These are phyloP conservation scores for Ptychadena robeensis DNA, from an alignment of 2,797 vertebrate species.

Conservation along the genomic window DNA sequence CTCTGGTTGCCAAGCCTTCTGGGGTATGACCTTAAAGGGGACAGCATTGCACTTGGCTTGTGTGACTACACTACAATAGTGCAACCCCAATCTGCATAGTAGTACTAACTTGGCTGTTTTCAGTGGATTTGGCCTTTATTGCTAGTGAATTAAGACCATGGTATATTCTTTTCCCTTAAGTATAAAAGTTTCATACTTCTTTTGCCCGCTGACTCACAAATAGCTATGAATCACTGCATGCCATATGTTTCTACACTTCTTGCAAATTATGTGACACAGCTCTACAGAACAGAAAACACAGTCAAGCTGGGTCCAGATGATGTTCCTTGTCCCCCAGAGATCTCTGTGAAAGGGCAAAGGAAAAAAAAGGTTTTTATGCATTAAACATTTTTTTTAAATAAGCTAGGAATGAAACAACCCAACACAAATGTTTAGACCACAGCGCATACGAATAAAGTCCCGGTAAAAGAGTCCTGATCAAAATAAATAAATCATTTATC, in stretches of 20 bases:
- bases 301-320: slow-evolving; percentile 8
- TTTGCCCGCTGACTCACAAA: slow-evolving; percentile 43
- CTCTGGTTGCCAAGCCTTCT: too few species aligned
- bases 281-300: slow-evolving; percentile 49
- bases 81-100: not conserved
- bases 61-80: too few species aligned
- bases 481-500: too few species aligned
- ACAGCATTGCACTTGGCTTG: too few species aligned
- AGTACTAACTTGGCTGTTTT: not conserved
- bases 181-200: slow-evolving; percentile 23
- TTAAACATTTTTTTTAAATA: not conserved
- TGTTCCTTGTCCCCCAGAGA: slow-evolving; percentile 35
- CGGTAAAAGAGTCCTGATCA: too few species aligned
- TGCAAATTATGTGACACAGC: slow-evolving; percentile 17
- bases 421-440: not conserved
- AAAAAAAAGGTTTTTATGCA: not conserved
- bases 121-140: not conserved
- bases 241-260: slow-evolving; percentile 38
- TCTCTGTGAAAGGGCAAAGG: slow-evolving; percentile 9
- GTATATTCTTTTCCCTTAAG: not conserved
- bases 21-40: too few species aligned
- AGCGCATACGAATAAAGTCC: not conserved
- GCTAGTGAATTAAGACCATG: not conserved
- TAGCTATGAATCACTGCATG: slow-evolving; percentile 41
- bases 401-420: not conserved